These are phyloP conservation scores for Drosophila trapezifrons DNA, from an alignment of 1,140 invertebrate species.

Conservation along the genomic window DNA sequence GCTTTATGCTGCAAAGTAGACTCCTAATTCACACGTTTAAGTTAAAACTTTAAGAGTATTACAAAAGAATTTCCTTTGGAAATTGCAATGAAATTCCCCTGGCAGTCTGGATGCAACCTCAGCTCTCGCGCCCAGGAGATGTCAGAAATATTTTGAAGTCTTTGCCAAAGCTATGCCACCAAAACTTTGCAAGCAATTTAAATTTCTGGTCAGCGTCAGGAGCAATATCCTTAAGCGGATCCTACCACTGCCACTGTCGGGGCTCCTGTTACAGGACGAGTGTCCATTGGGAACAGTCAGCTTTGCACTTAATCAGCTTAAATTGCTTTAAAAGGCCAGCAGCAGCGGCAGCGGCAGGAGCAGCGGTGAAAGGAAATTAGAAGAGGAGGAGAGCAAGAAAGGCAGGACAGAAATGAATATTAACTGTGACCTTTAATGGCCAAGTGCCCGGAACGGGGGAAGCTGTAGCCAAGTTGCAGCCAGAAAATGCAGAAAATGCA, in stretches of 20 bases:
- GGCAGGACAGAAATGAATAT: constrained; percentile 76
- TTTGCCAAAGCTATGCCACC: constrained; percentile 7
- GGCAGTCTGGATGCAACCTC: constrained; percentile 6
- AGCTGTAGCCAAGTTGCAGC: constrained; percentile 29
- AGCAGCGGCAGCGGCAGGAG: neutral
- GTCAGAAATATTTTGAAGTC: constrained; percentile 39
- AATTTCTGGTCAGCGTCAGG: constrained; percentile 38
- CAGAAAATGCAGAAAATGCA: constrained; percentile 47
- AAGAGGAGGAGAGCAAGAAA: constrained; percentile 44
- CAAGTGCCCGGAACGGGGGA: constrained; percentile 41
- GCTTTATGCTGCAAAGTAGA: neutral
- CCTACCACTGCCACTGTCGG: constrained; percentile 9
- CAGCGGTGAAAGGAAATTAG: constrained; percentile 59
- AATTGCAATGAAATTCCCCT: constrained; percentile 11
- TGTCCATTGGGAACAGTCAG: constrained; percentile 44
- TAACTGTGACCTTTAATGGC: constrained; percentile 81
- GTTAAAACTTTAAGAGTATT: neutral
- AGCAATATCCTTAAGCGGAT: constrained; percentile 54
- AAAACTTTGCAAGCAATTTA: constrained; percentile 51
- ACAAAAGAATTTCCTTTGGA: neutral
- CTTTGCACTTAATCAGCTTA: constrained; percentile 72
- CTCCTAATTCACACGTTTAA: constrained; percentile 1
- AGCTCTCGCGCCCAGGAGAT: constrained; percentile 13
- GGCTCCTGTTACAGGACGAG: constrained; percentile 23
- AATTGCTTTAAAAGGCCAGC: constrained; percentile 64